Conservation (phyloP, 2,113 vertebrate genomes). For the Mesocricetus auratus region DNA sequence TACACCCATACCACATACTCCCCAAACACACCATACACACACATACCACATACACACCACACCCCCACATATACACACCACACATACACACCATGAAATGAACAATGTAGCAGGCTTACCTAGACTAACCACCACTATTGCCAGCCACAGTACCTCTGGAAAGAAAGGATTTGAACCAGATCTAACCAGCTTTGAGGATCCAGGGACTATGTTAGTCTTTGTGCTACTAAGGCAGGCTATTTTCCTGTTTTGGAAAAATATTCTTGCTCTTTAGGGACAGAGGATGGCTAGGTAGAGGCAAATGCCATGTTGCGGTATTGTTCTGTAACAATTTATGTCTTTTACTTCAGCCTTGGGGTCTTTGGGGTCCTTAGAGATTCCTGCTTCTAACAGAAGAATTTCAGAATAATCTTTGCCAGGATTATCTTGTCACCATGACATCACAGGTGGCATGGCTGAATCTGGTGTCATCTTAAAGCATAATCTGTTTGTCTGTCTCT, state of each 20-base stretch:
- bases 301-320: neutral
- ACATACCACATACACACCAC: too few relatives aligned
- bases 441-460: neutral
- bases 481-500: neutral
- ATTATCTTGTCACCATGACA: neutral
- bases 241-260: slow-evolving; percentile 56
- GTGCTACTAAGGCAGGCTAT: neutral
- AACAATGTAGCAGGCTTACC: neutral
- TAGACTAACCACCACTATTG: slow-evolving; percentile 3
- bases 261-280: slow-evolving; percentile 8
- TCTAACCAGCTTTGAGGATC: slow-evolving; percentile 46
- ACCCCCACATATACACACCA: neutral
- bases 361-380: neutral
- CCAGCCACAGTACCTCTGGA: neutral
- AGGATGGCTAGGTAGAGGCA: neutral
- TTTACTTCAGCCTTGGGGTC: neutral
- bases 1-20: too few relatives aligned
- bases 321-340: neutral
- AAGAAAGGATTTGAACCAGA: slow-evolving; percentile 52
- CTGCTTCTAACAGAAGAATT: slow-evolving; percentile 1
- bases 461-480: neutral
- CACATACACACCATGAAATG: neutral
- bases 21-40: neutral
- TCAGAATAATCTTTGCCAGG: neutral
- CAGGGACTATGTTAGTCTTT: neutral